A percentile compares a stretch with the other conserved stretches of the same genome.
Evolutionary conservation across 1,140 invertebrate species (phyloP).

Genomic region (Nephila pilipes): DNA sequence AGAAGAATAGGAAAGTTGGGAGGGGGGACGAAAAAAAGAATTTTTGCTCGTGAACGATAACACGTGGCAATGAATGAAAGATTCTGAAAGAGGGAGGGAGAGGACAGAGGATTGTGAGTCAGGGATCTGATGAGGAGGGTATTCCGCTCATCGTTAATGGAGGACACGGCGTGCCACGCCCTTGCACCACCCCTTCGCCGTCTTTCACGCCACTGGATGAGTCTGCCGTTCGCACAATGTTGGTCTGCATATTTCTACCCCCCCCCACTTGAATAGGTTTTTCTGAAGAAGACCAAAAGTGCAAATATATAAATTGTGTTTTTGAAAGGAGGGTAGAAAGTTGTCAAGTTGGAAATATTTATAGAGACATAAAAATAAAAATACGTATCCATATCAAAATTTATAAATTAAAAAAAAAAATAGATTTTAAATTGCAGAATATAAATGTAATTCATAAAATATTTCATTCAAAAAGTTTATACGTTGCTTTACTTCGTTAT

Average conservation of each 20-base stretch:
- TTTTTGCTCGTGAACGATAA: slow-evolving; percentile 54
- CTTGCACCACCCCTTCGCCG: slow-evolving; percentile 54
- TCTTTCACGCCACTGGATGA: slow-evolving; percentile 62
- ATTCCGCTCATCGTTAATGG: slow-evolving; percentile 70
- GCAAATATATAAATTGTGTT: too few relatives aligned
- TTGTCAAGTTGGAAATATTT: too few relatives aligned
- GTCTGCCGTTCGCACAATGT: neutral
- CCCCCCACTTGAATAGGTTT: neutral
- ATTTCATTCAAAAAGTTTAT: too few relatives aligned
- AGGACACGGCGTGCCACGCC: slow-evolving; percentile 71
- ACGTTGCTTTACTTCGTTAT: too few relatives aligned
- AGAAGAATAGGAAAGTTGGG: neutral
- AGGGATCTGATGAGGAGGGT: slow-evolving; percentile 61
- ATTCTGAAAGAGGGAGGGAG: neutral
- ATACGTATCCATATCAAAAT: too few relatives aligned
- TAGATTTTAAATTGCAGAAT: too few relatives aligned
- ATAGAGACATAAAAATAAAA: too few relatives aligned
- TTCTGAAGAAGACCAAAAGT: too few relatives aligned
- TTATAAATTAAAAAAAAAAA: too few relatives aligned
- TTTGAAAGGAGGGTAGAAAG: too few relatives aligned
- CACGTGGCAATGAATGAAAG: slow-evolving; percentile 60
- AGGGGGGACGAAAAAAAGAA: neutral
- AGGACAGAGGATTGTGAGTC: slow-evolving; percentile 53
- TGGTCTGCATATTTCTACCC: slow-evolving; percentile 15
- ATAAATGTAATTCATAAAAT: too few relatives aligned